A percentile compares a stretch with the other conserved stretches of the same genome.
phyloP scores from a whole-genome alignment of 2,113 vertebrate genomes.

The Scortum barcoo region DNA sequence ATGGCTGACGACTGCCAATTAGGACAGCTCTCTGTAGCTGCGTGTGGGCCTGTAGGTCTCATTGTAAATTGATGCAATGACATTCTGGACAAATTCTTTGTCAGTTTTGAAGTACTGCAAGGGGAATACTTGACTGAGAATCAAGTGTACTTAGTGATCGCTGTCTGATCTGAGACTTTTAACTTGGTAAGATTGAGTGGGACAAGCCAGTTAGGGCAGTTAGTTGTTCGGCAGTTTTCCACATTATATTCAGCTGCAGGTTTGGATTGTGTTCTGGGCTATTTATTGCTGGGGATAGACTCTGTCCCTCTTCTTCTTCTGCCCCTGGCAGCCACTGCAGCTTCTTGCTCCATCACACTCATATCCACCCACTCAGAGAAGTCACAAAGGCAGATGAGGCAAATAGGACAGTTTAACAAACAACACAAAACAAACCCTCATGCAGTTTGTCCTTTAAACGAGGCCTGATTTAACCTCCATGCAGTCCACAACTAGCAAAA shows the following conservation, averaged over 20 bases:
- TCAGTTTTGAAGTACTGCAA: constrained; percentile 23
- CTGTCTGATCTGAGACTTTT: constrained; percentile 25
- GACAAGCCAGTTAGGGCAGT: constrained; percentile 13
- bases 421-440: constrained; percentile 24
- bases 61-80: constrained; percentile 19
- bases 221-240: constrained; percentile 32
- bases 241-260: constrained; percentile 22
- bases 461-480: constrained; percentile 13
- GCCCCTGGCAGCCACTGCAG: constrained; percentile 62
- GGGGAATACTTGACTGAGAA: constrained; percentile 23
- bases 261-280: constrained; percentile 37
- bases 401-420: constrained; percentile 60
- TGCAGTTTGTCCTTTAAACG: constrained; percentile 35
- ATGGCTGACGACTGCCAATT: constrained; percentile 61
- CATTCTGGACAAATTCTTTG: constrained; percentile 45
- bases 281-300: constrained; percentile 53
- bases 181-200: constrained; percentile 43
- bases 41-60: constrained; percentile 25
- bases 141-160: constrained; percentile 25
- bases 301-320: constrained; percentile 40
- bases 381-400: constrained; percentile 57
- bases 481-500: constrained; percentile 34
- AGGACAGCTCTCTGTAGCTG: constrained; percentile 57
- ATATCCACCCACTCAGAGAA: constrained; percentile 64
- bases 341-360: constrained; percentile 54